Conservation (phyloP, 2,888 invertebrate genomes). For the Meghimatium bilineatum region DNA sequence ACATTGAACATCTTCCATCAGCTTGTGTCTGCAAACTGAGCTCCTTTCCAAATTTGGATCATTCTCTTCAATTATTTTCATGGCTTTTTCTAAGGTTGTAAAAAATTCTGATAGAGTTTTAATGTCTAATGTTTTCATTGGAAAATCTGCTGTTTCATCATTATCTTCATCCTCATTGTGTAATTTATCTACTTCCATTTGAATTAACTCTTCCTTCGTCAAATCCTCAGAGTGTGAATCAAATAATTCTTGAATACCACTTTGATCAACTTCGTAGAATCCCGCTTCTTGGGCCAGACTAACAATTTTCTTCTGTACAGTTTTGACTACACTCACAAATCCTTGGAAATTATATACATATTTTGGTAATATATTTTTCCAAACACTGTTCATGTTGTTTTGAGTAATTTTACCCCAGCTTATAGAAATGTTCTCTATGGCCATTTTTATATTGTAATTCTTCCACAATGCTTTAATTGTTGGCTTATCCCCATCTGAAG, state of each 20-base stretch:
- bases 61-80: constrained; percentile 25
- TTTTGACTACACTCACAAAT: not conserved
- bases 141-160: not conserved
- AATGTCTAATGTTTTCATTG: constrained; percentile 17
- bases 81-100: constrained; percentile 6
- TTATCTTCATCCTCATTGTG: constrained; percentile 3
- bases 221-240: constrained; percentile 9
- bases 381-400: constrained; percentile 5
- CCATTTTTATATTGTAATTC: constrained; percentile 19
- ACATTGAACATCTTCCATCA: constrained; percentile 7
- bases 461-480: constrained; percentile 26
- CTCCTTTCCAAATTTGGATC: constrained; percentile 26
- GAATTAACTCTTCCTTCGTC: not conserved
- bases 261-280: constrained; percentile 13
- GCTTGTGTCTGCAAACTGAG: not conserved
- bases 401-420: constrained; percentile 18
- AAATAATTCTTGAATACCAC: constrained; percentile 22
- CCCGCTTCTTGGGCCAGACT: not conserved
- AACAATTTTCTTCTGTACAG: not conserved
- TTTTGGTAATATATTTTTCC: constrained; percentile 32
- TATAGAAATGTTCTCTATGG: constrained; percentile 26
- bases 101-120: constrained; percentile 28
- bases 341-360: constrained; percentile 11
- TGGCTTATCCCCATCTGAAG: not conserved
- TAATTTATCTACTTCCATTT: not conserved